Evolutionary conservation across 1,140 invertebrate species (phyloP), one percentile per base, ranked within the genome.

Genomic region (Mercenaria mercenaria): DNA sequence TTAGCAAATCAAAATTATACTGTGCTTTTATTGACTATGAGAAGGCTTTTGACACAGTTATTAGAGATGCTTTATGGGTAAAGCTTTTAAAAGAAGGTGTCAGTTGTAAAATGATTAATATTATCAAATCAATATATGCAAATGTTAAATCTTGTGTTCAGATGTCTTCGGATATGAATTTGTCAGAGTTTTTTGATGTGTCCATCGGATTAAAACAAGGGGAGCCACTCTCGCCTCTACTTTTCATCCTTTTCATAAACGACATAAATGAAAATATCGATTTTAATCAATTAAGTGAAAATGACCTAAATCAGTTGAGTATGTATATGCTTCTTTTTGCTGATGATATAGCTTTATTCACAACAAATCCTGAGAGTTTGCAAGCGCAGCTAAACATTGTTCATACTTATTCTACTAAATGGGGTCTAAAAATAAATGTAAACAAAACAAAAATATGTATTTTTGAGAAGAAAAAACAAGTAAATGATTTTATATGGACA

Each of bases 391-490:
- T 80, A 11, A 23, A 59, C 56, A 59, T 2, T 59, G 34, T 80
- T 8, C 34, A 80, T 50, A 10, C 18, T 13, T 80, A 52, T 56
- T 80, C 77, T 11, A 18, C 18, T 29, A 80, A 52, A 80, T 80
- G 77, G 47, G 77, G 77, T 3, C 34, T 80, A 18, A 80, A 80
- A 50, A 80, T 56, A 8, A 59, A 43, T 32, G 26, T 80, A 11
- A 37, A n/a, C 56, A 80, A 80, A 80, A 77, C 77, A 2, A 80
- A 56, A 80, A 80, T 80, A 80, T 80, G 77, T 80, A 29, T 80
- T 1, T 80, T 80, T 59, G 43, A 80, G 29, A 80, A 80, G 52
- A 23, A 47, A 4, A 52, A 80, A 80, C 52, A 50, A 34, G 32
- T 29, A 18, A 15, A 47, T 32, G 18, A 50, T 32, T 20, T 20